phyloP scores from a whole-genome alignment of 2,888 invertebrate genomes.

The Mythimna impura region DNA sequence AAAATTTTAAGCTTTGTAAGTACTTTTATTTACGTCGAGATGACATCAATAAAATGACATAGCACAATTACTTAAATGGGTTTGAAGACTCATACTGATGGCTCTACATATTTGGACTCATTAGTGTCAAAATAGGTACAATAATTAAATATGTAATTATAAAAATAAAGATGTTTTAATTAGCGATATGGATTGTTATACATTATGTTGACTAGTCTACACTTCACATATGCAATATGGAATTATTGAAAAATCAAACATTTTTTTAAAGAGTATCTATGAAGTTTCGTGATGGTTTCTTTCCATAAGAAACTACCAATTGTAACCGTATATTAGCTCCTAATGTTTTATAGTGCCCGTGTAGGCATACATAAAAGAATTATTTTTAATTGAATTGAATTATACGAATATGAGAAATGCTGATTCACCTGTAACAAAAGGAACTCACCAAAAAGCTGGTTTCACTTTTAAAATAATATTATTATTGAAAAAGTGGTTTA shows the following conservation, averaged over 20 bases:
- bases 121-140: neutral
- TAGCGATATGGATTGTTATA: neutral
- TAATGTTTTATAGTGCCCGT: too few species aligned
- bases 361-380: neutral
- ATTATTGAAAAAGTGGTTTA: slow-evolving; percentile 49
- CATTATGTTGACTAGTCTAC: too few species aligned
- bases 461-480: slow-evolving; percentile 48
- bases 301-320: too few species aligned
- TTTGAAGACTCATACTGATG: neutral
- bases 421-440: neutral
- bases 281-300: too few species aligned
- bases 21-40: slow-evolving; percentile 17
- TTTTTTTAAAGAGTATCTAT: too few species aligned
- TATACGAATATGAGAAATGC: neutral
- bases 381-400: neutral
- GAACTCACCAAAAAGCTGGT: slow-evolving; percentile 18
- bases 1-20: neutral
- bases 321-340: too few species aligned
- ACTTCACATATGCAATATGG: too few species aligned
- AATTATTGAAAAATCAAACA: too few species aligned
- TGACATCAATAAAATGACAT: slow-evolving; percentile 1
- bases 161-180: neutral
- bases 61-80: neutral
- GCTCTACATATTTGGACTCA: neutral
- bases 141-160: neutral